Base-by-base conservation (phyloP, 2,888 invertebrate genomes). In the Scelioninae gen. 1 region DNA sequence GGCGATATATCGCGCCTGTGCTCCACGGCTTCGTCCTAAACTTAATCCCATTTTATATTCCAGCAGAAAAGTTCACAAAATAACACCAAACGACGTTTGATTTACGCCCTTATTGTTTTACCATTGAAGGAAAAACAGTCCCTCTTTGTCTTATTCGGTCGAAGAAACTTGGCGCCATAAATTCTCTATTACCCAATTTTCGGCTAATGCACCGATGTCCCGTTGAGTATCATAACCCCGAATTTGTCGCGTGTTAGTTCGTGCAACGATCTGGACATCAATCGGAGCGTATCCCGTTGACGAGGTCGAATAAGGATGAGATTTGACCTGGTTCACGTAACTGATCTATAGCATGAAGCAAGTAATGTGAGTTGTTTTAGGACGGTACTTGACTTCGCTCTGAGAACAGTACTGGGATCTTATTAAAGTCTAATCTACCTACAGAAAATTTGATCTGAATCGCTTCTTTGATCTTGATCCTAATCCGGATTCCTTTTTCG, bases 241-340 rank as follows among this genome's bases (percentile, higher is more conserved):
- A 58, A 76, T 81, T 81, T 71, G 75, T 75, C 76, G 75, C 69
- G 51, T 56, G 47, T 56, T 65, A 60, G 31, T 38, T 53, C 66
- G 72, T 65, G 72, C 72, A 66, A 66, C 72, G 60, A 79, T 60
- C 45, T 55, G 75, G 65, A 75, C 81, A 71, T 81, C 68, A 74
- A 74, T 74, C 62, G 68, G 58, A 32, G 66, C 55, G 74, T 68
- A 68, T 65, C 74, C 68, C 53, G 63, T 45, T 40, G 38, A 23
- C n/a, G 38, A 58, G 53, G 32, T 72, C 72, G 43, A 79, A 51
- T 40, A 31, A 72, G 53, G n/a, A n/a, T n/a, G n/a, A n/a, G 53
- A 60, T 53, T 53, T 43, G 65, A 23, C 63, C 62, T 23, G 55
- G n/a, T 53, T 63, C 47, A 43, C 29, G 49, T 13, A 49, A 16